Evolutionary conservation across 2,888 invertebrate genomes (phyloP), one percentile per base, ranked within the genome.

Genomic region (Panopea generosa): DNA sequence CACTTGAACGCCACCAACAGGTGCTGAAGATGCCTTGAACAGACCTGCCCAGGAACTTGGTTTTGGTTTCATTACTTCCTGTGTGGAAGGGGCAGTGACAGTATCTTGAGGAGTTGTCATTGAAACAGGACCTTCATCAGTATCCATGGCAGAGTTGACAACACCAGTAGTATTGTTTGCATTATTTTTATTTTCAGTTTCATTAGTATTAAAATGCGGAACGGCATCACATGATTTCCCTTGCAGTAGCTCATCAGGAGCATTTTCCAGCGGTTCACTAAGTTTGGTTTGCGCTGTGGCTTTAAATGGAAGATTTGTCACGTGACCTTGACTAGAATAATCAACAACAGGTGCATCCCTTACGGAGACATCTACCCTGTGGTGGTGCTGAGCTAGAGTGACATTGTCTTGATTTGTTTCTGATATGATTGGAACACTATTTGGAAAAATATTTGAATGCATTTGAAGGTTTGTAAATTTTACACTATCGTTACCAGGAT

Each of bases 1-100:
- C 29, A 38, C 47, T 38, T 55, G 53, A 55, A 29, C 56, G 2
- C 52, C 50, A 11, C 62, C 49, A 38, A 67, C 60, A 22, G 75
- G 22, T 33, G 63, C 18, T 61, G 60, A 62, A 26, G 26, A 65
- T 29, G 63, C 49, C 70, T 68, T 77, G 40, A 88, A 88, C 38
- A 88, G 70, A 20, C 84, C 84, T n/a, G 88, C 87, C 88, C 88
- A 88, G 1, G 85, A 79, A 24, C 60, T 67, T 24, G 70, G 72
- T 52, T 78, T 79, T 3, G 79, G 75, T 24, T 77, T 70, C 6
- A 55, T 14, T 4, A 27, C 26, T 18, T 53, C 29, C 11, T 24
- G 14, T 18, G 26, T 26, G 26, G 53, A 11, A 7, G 33, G 33
- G 4, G 33, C 33, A 33, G 4, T 33, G 4, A 33, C 11, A 11